Conservation (phyloP, 2,113 vertebrate species). For the Neolamprologus sp. region DNA sequence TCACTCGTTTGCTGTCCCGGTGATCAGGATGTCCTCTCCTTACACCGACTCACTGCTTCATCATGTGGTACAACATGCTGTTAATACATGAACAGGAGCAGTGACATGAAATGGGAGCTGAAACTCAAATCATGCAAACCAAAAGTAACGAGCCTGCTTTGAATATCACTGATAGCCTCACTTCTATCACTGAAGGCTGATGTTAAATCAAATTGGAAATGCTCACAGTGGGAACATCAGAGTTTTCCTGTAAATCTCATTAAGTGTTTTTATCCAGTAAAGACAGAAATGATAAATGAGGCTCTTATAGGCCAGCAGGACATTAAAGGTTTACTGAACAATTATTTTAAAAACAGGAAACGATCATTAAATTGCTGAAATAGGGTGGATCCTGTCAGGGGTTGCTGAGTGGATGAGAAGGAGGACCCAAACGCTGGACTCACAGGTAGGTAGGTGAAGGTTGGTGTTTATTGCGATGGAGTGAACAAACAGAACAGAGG, state of each 20-base stretch:
- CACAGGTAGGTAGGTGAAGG: too few species aligned
- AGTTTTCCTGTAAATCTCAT: background rate
- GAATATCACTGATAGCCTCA: background rate
- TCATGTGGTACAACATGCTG: background rate
- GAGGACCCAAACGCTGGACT: too few species aligned
- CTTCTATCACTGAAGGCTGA: background rate
- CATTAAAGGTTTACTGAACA: background rate
- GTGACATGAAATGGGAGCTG: background rate
- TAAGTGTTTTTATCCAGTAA: background rate
- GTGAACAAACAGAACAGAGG: too few species aligned
- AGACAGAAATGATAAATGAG: rapidly evolving
- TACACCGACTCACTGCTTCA: background rate
- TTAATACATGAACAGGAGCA: background rate
- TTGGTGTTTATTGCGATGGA: too few species aligned
- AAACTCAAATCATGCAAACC: background rate
- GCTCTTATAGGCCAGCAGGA: rapidly evolving
- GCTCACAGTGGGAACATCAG: background rate
- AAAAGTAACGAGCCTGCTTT: background rate
- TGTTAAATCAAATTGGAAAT: background rate
- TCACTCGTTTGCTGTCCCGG: background rate
- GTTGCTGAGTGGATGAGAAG: too few species aligned
- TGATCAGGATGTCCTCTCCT: background rate
- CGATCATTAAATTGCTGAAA: background rate
- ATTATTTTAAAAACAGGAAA: background rate
- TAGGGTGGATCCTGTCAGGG: background rate